A percentile compares a stretch with the other conserved stretches of the same genome.
phyloP scores from a whole-genome alignment of 2,888 invertebrate genomes.

The Pemphredon lugubris region DNA sequence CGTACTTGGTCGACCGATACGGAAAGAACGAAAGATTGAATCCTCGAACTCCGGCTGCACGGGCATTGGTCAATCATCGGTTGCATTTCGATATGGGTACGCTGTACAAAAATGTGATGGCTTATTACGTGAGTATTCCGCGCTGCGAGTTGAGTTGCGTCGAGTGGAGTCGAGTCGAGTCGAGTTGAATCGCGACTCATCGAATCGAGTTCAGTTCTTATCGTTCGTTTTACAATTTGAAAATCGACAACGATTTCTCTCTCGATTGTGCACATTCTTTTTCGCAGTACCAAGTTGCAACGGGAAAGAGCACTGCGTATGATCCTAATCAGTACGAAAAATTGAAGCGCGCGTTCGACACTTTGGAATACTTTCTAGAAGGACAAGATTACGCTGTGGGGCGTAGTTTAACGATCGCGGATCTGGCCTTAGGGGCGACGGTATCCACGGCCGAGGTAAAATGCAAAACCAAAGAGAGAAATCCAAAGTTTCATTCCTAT shows the following conservation, averaged over 20 bases:
- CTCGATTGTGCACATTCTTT: not conserved
- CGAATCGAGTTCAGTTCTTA: too few species aligned
- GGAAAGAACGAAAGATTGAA: constrained; percentile 80
- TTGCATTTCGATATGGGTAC: constrained; percentile 80
- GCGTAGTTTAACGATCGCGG: constrained; percentile 75
- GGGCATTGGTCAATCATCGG: constrained; percentile 80
- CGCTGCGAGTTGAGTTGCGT: too few species aligned
- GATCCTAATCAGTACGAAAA: constrained; percentile 60
- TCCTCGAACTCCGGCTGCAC: constrained; percentile 78
- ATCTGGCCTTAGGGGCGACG: constrained; percentile 69
- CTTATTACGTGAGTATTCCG: constrained; percentile 82
- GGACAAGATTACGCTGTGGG: constrained; percentile 74
- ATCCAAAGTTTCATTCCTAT: constrained; percentile 1
- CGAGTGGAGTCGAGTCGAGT: too few species aligned
- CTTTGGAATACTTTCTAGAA: constrained; percentile 72
- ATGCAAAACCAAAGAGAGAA: not conserved
- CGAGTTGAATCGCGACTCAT: too few species aligned
- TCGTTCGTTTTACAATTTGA: not conserved
- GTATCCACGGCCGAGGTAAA: constrained; percentile 73
- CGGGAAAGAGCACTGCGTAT: constrained; percentile 48
- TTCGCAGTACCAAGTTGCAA: constrained; percentile 67
- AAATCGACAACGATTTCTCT: not conserved
- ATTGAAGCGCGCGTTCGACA: constrained; percentile 63
- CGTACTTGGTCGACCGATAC: constrained; percentile 81
- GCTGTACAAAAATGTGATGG: constrained; percentile 72